phyloP scores from a whole-genome alignment of 2,113 vertebrate species.

The Chauna torquata region DNA sequence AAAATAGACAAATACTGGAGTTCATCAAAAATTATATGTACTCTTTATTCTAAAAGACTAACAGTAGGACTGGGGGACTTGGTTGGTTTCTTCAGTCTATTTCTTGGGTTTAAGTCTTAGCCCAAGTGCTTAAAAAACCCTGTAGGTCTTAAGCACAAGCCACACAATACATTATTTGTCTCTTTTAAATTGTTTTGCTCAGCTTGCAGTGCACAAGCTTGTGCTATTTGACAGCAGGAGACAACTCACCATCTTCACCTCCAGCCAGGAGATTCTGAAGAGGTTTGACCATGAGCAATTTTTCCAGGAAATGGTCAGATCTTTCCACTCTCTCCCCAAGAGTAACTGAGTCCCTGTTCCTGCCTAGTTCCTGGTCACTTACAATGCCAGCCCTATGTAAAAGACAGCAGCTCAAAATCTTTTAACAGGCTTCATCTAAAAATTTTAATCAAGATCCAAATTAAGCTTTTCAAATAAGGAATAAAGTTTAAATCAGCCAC shows the following conservation, averaged over 20 bases:
- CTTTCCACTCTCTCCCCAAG: background rate
- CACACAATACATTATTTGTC: background rate
- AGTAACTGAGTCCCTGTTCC: background rate
- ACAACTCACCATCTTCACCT: background rate
- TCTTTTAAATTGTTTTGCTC: background rate
- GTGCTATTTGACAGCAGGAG: background rate
- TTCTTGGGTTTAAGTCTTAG: background rate
- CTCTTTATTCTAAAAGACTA: background rate
- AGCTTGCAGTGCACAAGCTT: background rate
- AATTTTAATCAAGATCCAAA: slow-evolving; percentile 44
- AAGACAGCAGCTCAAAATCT: background rate
- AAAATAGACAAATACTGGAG: background rate
- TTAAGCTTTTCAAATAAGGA: slow-evolving; percentile 60
- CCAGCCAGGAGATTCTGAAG: background rate
- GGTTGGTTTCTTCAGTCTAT: background rate
- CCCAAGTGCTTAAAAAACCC: background rate
- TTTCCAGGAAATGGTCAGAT: background rate
- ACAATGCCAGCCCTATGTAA: background rate
- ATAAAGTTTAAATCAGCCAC: slow-evolving; percentile 70
- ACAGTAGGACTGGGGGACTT: background rate
- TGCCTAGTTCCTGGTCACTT: background rate
- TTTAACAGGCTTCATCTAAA: slow-evolving; percentile 41
- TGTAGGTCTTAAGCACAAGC: background rate
- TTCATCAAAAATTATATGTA: background rate
- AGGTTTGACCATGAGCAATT: background rate